Percentiles rank a stretch among this genome's conserved stretches.
phyloP scores from a whole-genome alignment of 2,797 vertebrate genomes.

The Acanthurus leucopareius region DNA sequence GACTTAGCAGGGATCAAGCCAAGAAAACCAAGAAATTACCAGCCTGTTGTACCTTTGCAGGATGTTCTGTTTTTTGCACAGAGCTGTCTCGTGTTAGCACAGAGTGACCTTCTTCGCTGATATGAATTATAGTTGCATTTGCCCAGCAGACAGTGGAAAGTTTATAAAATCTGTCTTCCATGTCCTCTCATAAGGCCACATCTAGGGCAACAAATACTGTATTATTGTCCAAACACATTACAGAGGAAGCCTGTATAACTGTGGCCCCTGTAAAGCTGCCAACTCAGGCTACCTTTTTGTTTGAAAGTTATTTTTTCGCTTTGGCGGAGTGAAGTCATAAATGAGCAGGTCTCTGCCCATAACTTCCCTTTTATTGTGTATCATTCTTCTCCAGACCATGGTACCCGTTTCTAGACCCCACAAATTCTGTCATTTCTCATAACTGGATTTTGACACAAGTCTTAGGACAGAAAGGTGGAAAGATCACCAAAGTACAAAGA shows the following conservation, averaged over 20 bases:
- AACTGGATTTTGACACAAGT: constrained; percentile 44
- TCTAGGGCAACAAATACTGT: constrained; percentile 65
- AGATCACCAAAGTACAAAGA: constrained; percentile 33
- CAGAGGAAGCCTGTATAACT: constrained; percentile 39
- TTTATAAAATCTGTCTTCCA: constrained; percentile 58
- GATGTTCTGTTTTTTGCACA: constrained; percentile 42
- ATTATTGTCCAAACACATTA: constrained; percentile 72
- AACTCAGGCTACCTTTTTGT: constrained; percentile 46
- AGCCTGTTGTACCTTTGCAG: constrained; percentile 16
- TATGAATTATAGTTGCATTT: constrained; percentile 62
- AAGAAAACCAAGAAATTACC: constrained; percentile 29
- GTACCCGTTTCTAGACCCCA: constrained; percentile 32
- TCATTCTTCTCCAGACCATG: constrained; percentile 61
- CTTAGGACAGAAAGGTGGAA: constrained; percentile 40
- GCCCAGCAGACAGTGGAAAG: constrained; percentile 52
- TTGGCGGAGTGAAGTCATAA: constrained; percentile 55
- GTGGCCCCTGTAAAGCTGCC: constrained; percentile 62
- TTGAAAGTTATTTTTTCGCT: constrained; percentile 55
- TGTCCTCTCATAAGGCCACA: constrained; percentile 56
- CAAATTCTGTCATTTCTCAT: constrained; percentile 40
- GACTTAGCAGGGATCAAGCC: constrained; percentile 2
- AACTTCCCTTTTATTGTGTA: constrained; percentile 64
- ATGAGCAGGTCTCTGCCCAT: constrained; percentile 48
- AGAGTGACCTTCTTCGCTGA: constrained; percentile 48
- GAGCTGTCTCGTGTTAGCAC: constrained; percentile 34